These are phyloP conservation scores for Helicoverpa assulta DNA, from an alignment of 2,888 invertebrate species.

Conservation along the genomic window DNA sequence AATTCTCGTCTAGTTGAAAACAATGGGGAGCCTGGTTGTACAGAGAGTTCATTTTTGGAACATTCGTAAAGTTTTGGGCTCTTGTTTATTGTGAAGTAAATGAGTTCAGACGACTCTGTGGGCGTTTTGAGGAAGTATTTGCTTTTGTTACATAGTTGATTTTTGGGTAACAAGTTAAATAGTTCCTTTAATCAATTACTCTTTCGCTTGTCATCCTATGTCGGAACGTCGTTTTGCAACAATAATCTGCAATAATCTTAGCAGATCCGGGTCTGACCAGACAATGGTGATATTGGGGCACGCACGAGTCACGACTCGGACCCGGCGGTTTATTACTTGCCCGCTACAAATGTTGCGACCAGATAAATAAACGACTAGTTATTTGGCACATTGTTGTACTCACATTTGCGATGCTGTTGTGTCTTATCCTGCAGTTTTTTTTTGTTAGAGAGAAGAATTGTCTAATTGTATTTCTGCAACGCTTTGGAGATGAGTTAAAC, in stretches of 20 bases:
- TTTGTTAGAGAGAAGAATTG: neutral
- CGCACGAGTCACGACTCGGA: conserved; percentile 49
- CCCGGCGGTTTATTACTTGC: conserved; percentile 44
- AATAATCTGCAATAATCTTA: conserved; percentile 52
- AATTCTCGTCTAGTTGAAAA: conserved; percentile 43
- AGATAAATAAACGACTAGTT: conserved; percentile 28
- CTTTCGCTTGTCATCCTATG: conserved; percentile 23
- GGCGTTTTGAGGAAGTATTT: neutral
- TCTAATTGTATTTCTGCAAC: neutral
- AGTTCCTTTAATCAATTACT: no score
- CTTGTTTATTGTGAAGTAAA: neutral
- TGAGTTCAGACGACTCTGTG: neutral
- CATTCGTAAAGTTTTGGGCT: neutral
- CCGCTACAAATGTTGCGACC: conserved; percentile 41
- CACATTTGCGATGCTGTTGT: conserved; percentile 1
- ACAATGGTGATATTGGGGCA: conserved; percentile 50
- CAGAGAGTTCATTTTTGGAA: conserved; percentile 5
- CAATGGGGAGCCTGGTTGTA: conserved; percentile 15
- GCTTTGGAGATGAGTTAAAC: no score
- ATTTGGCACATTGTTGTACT: conserved; percentile 15
- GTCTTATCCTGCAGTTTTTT: no score
- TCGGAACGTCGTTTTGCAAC: conserved; percentile 13
- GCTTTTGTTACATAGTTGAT: neutral
- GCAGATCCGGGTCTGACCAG: conserved; percentile 54
- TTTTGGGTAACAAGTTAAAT: no score